phyloP scores from a whole-genome alignment of 2,113 vertebrate species.

The Pyrgilauda ruficollis region DNA sequence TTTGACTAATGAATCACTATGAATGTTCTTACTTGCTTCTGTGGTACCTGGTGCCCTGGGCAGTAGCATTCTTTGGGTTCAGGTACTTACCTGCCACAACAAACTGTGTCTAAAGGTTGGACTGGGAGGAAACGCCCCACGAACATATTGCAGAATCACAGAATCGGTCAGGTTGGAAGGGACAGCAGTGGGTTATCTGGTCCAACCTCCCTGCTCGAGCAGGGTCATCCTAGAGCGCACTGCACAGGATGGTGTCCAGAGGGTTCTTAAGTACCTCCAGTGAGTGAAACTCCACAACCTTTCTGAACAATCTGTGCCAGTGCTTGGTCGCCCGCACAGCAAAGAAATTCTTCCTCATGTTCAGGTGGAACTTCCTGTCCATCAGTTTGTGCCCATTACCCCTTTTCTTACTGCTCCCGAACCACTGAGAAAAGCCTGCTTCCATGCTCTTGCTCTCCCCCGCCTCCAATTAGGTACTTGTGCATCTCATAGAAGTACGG shows the following conservation, averaged over 20 bases:
- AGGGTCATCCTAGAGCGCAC: background rate
- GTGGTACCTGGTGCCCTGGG: background rate
- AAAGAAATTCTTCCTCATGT: background rate
- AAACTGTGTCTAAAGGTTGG: rapidly evolving
- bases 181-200: too few species aligned
- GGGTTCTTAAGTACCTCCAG: background rate
- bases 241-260: background rate
- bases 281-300: background rate
- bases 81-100: background rate
- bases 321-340: background rate
- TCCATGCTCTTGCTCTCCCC: background rate
- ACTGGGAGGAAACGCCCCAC: rapidly evolving
- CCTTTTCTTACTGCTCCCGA: background rate
- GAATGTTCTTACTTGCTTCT: background rate
- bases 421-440: background rate
- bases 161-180: background rate
- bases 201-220: background rate
- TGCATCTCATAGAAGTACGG: rapidly evolving
- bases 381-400: background rate
- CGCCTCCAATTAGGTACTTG: too few species aligned
- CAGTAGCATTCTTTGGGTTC: background rate
- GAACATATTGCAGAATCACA: background rate
- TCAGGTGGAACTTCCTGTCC: background rate
- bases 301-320: background rate
- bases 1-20: background rate